Base-by-base conservation (phyloP, 2,113 vertebrate genomes). In the Larimichthys crocea region DNA sequence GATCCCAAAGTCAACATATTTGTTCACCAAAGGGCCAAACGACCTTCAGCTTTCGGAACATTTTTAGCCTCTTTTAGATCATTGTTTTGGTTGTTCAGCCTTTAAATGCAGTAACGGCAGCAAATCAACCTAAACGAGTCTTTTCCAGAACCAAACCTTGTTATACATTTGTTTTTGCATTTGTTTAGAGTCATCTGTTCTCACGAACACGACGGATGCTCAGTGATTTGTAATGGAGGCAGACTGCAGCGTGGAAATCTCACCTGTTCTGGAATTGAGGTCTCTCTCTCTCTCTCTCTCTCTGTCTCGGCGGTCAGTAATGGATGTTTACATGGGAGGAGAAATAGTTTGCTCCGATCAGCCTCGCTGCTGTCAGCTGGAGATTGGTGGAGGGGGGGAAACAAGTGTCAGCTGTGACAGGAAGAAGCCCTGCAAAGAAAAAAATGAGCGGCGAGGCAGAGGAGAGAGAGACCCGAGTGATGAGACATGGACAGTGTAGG, bases 251-350 rank as follows among this genome's bases (percentile, higher is more conserved):
- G 29, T 19, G 35, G 62, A 73, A 57, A 70, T 44, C 20, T 73
- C 78, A 57, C 68, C 74, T 81, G 70, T 72, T 52, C 59, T 20
- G 52, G 64, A 69, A 61, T 80, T 86, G 80, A 77, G 83, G 86
- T 86, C 14, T n/a, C 4, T 0, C 14, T 24, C 2, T 62, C 12
- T 53, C 14, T 9, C 11, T 44, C 11, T 44, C 53, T 22, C n/a
- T 26, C 9, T 26, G 3, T 24, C 29, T 53, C 42, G 4, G 42
- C 17, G 9, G 62, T 88, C 82, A 67, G 72, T 84, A 80, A 88
- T 87, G 24, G 68, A 89, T 77, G 87, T 82, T 87, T 82, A 75
- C 85, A 84, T 42, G 63, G 55, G 61, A 20, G 42, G 48, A 80
- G 80, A 69, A 77, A 84, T 42, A 49, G 77, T 86, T 86, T 83